These are phyloP conservation scores for Notothenia coriiceps DNA, from an alignment of 2,113 vertebrate genomes.

Conservation along the genomic window DNA sequence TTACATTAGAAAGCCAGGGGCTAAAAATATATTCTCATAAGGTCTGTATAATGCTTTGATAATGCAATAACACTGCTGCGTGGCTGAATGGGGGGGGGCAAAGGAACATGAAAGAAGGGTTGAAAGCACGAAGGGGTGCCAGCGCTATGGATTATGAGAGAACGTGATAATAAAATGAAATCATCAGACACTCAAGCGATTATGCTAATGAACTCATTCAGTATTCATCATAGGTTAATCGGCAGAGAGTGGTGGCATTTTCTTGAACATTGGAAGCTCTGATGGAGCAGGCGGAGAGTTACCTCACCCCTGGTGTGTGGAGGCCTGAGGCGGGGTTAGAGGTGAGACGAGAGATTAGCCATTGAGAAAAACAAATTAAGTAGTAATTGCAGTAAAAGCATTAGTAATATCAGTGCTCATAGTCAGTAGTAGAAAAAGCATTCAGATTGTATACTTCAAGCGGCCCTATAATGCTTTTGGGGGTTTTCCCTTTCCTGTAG, in stretches of 20 bases:
- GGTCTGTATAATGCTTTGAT: slow-evolving; percentile 65
- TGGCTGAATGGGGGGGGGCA: slow-evolving; percentile 66
- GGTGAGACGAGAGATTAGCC: slow-evolving; percentile 20
- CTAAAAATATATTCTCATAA: slow-evolving; percentile 72
- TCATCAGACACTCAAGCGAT: slow-evolving; percentile 76
- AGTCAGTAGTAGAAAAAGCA: no score
- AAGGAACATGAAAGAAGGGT: slow-evolving; percentile 72
- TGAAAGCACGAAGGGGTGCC: slow-evolving; percentile 39
- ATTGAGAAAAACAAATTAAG: background rate
- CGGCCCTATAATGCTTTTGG: no score
- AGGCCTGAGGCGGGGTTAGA: slow-evolving; percentile 19
- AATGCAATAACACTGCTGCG: slow-evolving; percentile 73
- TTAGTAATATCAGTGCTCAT: background rate
- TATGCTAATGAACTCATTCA: slow-evolving; percentile 78
- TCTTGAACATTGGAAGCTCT: slow-evolving; percentile 56
- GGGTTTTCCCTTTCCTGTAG: no score
- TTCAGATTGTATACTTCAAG: no score
- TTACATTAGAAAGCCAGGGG: slow-evolving; percentile 53
- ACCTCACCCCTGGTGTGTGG: slow-evolving; percentile 18
- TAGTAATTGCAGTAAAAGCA: background rate
- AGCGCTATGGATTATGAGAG: slow-evolving; percentile 70
- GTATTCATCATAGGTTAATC: slow-evolving; percentile 76
- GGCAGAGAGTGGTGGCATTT: slow-evolving; percentile 53
- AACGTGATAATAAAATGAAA: slow-evolving; percentile 78
- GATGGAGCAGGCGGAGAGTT: slow-evolving; percentile 37